phyloP scores from a whole-genome alignment of 2,113 vertebrate genomes.

The Pelecanoides urinatrix region DNA sequence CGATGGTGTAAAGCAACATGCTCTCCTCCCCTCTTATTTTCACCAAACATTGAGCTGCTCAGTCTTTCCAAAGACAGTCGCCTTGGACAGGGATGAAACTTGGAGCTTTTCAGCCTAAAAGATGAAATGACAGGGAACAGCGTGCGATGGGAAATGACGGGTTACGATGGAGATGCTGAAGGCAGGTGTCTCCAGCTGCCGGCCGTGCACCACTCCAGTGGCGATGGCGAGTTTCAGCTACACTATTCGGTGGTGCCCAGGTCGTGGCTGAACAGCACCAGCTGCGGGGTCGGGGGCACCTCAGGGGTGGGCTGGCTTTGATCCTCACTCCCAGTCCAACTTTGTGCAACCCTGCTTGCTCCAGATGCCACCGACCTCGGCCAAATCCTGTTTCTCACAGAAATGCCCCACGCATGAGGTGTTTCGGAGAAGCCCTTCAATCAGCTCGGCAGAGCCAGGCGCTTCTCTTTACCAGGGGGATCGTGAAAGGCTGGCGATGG shows the following conservation, averaged over 20 bases:
- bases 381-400: not conserved
- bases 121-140: not conserved
- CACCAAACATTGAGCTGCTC: not conserved
- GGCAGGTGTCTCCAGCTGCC: not conserved
- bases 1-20: not conserved
- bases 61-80: not conserved
- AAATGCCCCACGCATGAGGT: not conserved
- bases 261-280: not conserved
- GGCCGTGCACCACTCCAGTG: not conserved
- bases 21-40: not conserved
- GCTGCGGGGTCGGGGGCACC: not conserved
- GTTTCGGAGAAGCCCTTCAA: not conserved
- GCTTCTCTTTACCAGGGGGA: not conserved
- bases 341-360: not conserved
- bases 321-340: not conserved
- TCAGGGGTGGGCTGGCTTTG: not conserved
- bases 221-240: not conserved
- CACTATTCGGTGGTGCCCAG: not conserved
- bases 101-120: not conserved
- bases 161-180: not conserved
- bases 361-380: fast-evolving
- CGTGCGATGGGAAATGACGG: not conserved
- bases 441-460: not conserved
- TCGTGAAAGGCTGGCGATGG: not conserved
- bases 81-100: not conserved